phyloP scores from a whole-genome alignment of 2,888 invertebrate genomes.

The Drosophila prolongata region DNA sequence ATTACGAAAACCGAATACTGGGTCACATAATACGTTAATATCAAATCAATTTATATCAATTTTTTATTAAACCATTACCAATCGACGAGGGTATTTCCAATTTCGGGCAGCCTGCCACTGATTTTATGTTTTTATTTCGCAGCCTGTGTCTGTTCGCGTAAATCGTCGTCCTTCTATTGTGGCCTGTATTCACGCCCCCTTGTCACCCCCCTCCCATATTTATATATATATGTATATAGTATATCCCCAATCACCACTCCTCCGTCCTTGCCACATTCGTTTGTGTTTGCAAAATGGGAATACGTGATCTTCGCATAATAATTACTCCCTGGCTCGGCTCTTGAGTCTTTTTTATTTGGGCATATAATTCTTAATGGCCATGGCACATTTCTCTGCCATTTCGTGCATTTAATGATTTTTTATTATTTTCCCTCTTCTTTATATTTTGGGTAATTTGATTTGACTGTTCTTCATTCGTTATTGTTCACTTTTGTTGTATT shows the following conservation, averaged over 20 bases:
- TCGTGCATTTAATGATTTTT: constrained; percentile 79
- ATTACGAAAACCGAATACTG: no score
- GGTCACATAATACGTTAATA: neutral
- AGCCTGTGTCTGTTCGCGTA: constrained; percentile 46
- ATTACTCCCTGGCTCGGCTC: constrained; percentile 61
- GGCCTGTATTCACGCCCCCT: constrained; percentile 51
- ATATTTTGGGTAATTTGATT: constrained; percentile 73
- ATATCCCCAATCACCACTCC: neutral
- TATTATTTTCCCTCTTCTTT: constrained; percentile 54
- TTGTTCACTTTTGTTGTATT: constrained; percentile 40
- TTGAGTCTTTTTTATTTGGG: constrained; percentile 33
- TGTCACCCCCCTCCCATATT: neutral
- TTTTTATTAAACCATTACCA: neutral
- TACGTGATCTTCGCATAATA: constrained; percentile 76
- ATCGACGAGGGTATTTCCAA: constrained; percentile 28
- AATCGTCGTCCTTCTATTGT: constrained; percentile 78
- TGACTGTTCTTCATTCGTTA: constrained; percentile 62
- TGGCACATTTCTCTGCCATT: constrained; percentile 79
- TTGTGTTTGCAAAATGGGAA: constrained; percentile 71
- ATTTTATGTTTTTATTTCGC: constrained; percentile 29
- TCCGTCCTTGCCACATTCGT: constrained; percentile 13
- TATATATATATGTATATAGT: neutral
- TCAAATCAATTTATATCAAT: neutral
- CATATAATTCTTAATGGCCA: constrained; percentile 73
- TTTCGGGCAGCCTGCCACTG: constrained; percentile 21